Evolutionary conservation across 2,797 vertebrate species (phyloP), one percentile per base, ranked within the genome.

Genomic region (Notoglanidium macrostoma): DNA sequence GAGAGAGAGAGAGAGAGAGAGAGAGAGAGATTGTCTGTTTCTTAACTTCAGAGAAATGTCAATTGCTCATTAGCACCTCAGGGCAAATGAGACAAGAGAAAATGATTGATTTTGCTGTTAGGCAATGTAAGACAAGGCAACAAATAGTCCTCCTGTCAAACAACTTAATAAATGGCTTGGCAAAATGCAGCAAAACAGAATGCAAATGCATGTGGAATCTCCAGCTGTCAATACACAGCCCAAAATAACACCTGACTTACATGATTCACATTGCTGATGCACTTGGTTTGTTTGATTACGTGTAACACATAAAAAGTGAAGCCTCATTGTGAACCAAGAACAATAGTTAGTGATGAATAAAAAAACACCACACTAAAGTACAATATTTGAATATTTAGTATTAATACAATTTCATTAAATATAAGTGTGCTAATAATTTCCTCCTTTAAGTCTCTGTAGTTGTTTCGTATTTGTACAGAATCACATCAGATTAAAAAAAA

Each of bases 71-170:
- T 89, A 90, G 74, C 86, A 88, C 90, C 85, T 83, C 84, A 88
- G 89, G 90, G 86, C 89, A 91, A 89, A 86, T 86, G 61, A 87
- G 87, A 90, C 90, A 89, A 90, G 89, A 88, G 89, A 89, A 92
- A 89, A 89, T 87, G 82, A 89, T 91, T 89, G 89, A 91, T 90
- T 89, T 88, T 89, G 91, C 88, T 91, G 90, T 91, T 90, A 85
- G 90, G 88, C 85, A 88, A 88, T 91, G 90, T 91, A 91, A 89
- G 90, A 91, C 90, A 91, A 90, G 90, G 86, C 89, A 90, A 90
- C 89, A 86, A 91, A 89, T 85, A 90, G 88, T 91, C 83, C 84
- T 87, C 87, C 85, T 90, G 90, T 91, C 90, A 90, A 84, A 88
- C 79, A 72, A 74, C 85, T 86, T 89, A 90, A 91, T 90, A 86